Evolutionary conservation across 1,140 invertebrate genomes (phyloP), one percentile per base, ranked within the genome.

Genomic region (Formica selysi): DNA sequence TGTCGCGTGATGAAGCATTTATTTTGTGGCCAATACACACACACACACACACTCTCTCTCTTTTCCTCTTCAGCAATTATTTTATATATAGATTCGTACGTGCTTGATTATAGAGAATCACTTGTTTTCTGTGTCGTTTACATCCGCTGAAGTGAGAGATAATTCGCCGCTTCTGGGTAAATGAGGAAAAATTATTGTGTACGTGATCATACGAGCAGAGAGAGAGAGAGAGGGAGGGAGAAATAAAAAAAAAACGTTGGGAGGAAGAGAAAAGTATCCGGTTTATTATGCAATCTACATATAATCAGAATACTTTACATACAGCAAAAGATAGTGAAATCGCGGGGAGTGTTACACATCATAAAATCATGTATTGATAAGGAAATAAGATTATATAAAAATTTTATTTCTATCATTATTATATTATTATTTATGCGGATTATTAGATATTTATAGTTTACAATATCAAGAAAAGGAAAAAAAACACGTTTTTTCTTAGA

Each of bases 141-240:
- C 32, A 38, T 62, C 57, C 36, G 51, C 26, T 76, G 41, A 41
- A 64, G 16, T 59, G 51, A 59, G 32, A 59, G n/a, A 78, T 79
- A 79, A 68, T 68, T 51, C n/a, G 41, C 16, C 26, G 29, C 13
- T 79, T 79, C 76, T 67, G 4, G 0, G 29, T 54, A 79, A 79
- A 79, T 0, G 62, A 79, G 61, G 76, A 79, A 67, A 67, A 26
- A 51, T 36, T 16, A 22, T 65, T 2, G 36, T 29, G n/a, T n/a
- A 13, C 26, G 6, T n/a, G 38, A 26, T 67, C 8, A n/a, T 22
- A 68, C 11, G n/a, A 54, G 10, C 10, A 13, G 26, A 78, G 74
- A 71, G 68, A 74, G 22, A 41, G 16, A 78, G 74, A 68, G 65
- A 71, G 36, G 26, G 22, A 22, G 22, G 22, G 16, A 51, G n/a